Conservation (phyloP, 35 echinoderm and acorn worm species). For the Heliocidaris erythrogramma region DNA sequence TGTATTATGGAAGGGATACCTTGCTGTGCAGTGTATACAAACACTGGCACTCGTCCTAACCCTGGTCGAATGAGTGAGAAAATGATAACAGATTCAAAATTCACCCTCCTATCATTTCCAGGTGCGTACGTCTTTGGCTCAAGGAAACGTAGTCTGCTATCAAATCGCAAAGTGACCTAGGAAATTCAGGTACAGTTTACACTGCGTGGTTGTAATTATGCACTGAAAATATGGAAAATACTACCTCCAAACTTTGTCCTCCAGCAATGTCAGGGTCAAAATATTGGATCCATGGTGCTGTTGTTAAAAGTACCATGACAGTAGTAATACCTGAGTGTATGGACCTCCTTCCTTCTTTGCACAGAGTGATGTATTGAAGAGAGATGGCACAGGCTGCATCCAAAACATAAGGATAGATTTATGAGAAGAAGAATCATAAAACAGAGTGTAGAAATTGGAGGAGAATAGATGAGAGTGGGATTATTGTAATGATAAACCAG, state of each 20-base stretch:
- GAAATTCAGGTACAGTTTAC: background rate
- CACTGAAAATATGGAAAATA: background rate
- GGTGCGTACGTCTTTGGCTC: background rate
- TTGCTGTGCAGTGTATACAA: background rate
- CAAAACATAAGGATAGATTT: background rate
- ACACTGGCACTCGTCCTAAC: background rate
- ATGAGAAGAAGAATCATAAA: background rate
- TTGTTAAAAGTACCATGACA: background rate
- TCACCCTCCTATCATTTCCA: background rate
- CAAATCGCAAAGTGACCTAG: background rate
- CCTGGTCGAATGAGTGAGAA: background rate
- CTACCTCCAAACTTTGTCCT: background rate
- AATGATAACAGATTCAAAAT: slow-evolving; percentile 6
- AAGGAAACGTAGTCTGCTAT: background rate
- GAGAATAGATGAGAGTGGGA: background rate
- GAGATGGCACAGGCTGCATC: background rate
- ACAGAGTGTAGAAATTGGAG: background rate
- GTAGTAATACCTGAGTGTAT: background rate
- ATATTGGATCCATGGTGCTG: background rate
- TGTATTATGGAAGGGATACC: background rate
- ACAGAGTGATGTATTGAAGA: background rate
- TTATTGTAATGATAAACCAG: background rate
- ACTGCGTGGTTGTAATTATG: background rate
- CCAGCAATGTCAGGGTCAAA: background rate
- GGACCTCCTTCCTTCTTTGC: background rate